These are phyloP conservation scores for Scaptomyza reducta DNA, from an alignment of 2,888 invertebrate genomes.

Conservation along the genomic window DNA sequence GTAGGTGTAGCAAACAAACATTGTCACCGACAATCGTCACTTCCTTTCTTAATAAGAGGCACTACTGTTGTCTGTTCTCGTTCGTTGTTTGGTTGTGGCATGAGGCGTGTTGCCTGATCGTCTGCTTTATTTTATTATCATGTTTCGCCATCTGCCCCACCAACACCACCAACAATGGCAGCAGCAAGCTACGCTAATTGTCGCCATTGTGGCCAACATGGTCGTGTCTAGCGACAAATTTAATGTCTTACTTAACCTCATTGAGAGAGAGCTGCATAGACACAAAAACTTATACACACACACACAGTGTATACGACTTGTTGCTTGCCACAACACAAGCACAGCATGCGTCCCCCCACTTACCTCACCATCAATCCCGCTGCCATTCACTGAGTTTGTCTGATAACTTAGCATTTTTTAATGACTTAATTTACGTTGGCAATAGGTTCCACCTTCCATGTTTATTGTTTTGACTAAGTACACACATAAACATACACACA, in stretches of 20 bases:
- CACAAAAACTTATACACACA: constrained; percentile 24
- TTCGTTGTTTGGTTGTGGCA: constrained; percentile 14
- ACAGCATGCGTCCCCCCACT: constrained; percentile 13
- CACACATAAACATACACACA: constrained; percentile 38
- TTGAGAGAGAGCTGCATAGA: constrained; percentile 49
- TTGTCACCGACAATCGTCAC: constrained; percentile 51
- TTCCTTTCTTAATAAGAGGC: constrained; percentile 59
- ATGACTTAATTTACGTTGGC: constrained; percentile 83
- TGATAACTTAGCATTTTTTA: constrained; percentile 81
- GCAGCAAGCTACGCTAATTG: constrained; percentile 53
- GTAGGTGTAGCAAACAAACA: constrained; percentile 45
- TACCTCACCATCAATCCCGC: constrained; percentile 3
- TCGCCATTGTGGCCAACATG: constrained; percentile 71
- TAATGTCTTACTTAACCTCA: constrained; percentile 82
- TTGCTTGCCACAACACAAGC: constrained; percentile 42
- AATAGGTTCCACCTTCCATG: constrained; percentile 82
- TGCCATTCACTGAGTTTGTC: constrained; percentile 24
- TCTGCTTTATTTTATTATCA: constrained; percentile 74
- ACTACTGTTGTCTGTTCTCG: constrained; percentile 26
- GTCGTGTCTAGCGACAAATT: constrained; percentile 83
- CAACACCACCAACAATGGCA: constrained; percentile 18
- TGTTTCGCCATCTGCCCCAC: constrained; percentile 66
- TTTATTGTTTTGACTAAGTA: constrained; percentile 81
- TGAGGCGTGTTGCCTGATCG: constrained; percentile 44
- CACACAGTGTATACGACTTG: constrained; percentile 45